Percentiles rank a stretch among this genome's conserved stretches.
Conservation (phyloP, 2,888 invertebrate genomes). For the Polietes domitor region DNA sequence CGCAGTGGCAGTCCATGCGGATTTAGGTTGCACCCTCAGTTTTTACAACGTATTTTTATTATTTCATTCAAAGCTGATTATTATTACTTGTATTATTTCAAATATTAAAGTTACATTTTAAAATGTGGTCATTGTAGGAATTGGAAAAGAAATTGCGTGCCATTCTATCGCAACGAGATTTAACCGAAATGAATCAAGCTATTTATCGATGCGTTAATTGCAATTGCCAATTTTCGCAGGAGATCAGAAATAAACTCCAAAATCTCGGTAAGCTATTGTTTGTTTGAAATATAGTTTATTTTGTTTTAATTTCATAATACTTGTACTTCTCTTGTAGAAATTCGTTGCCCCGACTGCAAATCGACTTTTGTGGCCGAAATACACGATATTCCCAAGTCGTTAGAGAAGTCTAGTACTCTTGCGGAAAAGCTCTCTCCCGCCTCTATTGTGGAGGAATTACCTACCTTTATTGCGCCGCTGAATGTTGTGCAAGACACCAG, state of each 20-base stretch:
- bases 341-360: constrained; percentile 83
- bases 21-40: too few species aligned
- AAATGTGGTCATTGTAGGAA: too few species aligned
- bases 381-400: constrained; percentile 72
- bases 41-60: too few species aligned
- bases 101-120: too few species aligned
- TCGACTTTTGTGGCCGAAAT: constrained; percentile 83
- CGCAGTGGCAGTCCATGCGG: too few species aligned
- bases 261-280: constrained; percentile 72
- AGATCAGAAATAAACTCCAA: constrained; percentile 75
- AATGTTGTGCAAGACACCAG: constrained; percentile 33
- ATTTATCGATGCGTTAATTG: constrained; percentile 85
- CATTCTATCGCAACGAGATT: constrained; percentile 81
- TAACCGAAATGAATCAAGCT: constrained; percentile 82
- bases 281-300: not conserved
- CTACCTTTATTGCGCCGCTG: constrained; percentile 64
- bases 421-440: constrained; percentile 73
- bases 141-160: constrained; percentile 81
- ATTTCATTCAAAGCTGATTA: too few species aligned
- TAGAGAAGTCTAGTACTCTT: constrained; percentile 67
- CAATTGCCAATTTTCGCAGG: constrained; percentile 83
- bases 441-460: constrained; percentile 72
- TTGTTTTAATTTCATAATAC: not conserved
- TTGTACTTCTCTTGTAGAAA: constrained; percentile 69
- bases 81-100: too few species aligned